phyloP scores from a whole-genome alignment of 2,113 vertebrate species.

The Manacus vitellinus region DNA sequence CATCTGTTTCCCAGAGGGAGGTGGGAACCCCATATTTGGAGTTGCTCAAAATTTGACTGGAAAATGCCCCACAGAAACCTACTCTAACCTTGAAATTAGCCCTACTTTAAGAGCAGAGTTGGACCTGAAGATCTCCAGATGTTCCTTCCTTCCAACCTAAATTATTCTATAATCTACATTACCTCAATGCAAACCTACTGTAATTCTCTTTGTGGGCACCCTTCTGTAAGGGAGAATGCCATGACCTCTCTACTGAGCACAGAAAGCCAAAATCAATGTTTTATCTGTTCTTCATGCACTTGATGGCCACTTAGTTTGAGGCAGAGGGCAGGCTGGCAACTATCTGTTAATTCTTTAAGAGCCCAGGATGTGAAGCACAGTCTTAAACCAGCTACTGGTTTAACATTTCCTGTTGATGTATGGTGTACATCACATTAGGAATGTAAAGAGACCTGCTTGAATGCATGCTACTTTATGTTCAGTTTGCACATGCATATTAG shows the following conservation, averaged over 20 bases:
- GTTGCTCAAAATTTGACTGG: neutral
- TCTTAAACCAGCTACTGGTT: neutral
- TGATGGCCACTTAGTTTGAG: neutral
- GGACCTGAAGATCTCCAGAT: neutral
- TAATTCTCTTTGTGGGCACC: neutral
- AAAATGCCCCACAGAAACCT: neutral
- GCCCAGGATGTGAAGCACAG: neutral
- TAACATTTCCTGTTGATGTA: neutral
- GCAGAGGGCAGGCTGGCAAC: neutral
- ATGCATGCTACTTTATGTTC: neutral
- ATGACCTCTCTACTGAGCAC: neutral
- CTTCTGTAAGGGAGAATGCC: neutral
- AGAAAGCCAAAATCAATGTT: neutral
- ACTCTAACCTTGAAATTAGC: neutral
- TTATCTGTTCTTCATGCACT: neutral
- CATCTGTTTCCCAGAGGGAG: neutral
- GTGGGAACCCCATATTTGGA: neutral
- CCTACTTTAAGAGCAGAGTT: neutral
- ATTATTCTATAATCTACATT: neutral
- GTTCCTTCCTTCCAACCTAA: neutral
- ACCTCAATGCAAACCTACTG: neutral
- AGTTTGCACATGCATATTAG: neutral
- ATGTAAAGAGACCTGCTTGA: neutral
- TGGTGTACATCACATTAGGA: neutral
- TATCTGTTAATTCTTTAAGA: neutral